Evolutionary conservation across 2,797 vertebrate species (phyloP), one percentile per base, ranked within the genome.

Genomic region (Acrossocheilus fasciatus): DNA sequence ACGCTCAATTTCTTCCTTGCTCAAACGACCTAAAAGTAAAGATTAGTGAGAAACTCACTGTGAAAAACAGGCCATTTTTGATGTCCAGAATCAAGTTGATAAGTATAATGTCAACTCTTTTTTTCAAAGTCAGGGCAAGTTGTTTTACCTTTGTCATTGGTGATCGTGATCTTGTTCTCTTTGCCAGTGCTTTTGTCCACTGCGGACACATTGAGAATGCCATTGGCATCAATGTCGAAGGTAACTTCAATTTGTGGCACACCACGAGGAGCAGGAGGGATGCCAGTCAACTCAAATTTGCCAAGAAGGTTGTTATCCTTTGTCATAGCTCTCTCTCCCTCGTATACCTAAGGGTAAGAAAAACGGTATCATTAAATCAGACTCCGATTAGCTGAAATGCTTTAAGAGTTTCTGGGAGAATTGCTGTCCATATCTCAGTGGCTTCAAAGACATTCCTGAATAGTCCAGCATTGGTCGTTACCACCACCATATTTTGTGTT

Each of bases 111-210:
- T 30, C 0, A n/a, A 43, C 23, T 41, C 15, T 34, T 30, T 30
- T 47, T 30, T 76, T 11, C 15, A 47, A 50, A 70, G 30, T 34
- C 66, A 78, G 34, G 36, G 15, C 36, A 59, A 50, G 15, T 17
- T 59, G 34, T 45, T 54, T 23, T 87, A 96, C 96, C 96, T 95
- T 96, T 96, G 91, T 96, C 96, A 90, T 96, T 96, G 30, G 96
- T 96, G 84, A 96, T 96, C 75, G 96, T 96, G 89, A 96, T 96
- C 92, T 96, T 96, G 91, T 96, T 96, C 88, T 96, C 96, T 79
- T 96, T 96, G 78, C 96, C 96, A 0, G 96, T 96, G 93, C 96
- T 96, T 94, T 96, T 96, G 93, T 96, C 96, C n/a, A 93, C 96
- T 15, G 96, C 96, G 26, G 96, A 96, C 69, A 96, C 96, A 75